Conservation (phyloP, 1,140 invertebrate genomes). For the Scaptomyza montana region DNA sequence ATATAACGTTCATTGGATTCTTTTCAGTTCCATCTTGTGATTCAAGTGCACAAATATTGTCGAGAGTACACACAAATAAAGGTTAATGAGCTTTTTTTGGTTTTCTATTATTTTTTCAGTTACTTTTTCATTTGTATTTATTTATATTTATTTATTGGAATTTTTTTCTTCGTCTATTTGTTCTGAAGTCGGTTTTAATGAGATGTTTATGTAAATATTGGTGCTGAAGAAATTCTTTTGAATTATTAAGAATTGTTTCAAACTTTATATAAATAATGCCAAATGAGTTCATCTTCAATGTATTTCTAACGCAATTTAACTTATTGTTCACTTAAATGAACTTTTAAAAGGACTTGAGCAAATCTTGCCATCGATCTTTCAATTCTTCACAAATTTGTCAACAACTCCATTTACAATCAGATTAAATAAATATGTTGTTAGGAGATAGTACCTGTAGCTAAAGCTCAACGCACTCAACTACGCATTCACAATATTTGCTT, state of each 20-base stretch:
- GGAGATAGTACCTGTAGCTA: not conserved
- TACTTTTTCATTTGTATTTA: slow-evolving; percentile 19
- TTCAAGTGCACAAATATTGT: slow-evolving; percentile 52
- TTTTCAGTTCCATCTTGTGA: slow-evolving; percentile 31
- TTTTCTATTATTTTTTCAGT: too few species aligned
- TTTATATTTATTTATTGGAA: slow-evolving; percentile 7
- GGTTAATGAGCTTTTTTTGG: slow-evolving; percentile 67
- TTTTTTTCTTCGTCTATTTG: not conserved
- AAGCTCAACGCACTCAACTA: slow-evolving; percentile 12
- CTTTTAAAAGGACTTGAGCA: not conserved
- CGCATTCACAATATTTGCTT: slow-evolving; percentile 25
- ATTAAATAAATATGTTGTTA: not conserved
- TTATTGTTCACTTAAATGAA: not conserved
- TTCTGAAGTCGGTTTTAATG: slow-evolving; percentile 34
- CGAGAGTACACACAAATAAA: slow-evolving; percentile 62
- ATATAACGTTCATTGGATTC: slow-evolving; percentile 30
- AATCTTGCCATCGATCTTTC: not conserved
- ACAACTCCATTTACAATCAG: slow-evolving; percentile 12
- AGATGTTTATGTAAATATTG: slow-evolving; percentile 11
- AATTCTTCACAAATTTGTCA: not conserved
- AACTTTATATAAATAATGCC: not conserved
- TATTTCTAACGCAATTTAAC: not conserved
- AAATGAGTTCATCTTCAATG: not conserved
- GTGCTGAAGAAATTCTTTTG: too few species aligned
- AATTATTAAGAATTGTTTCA: too few species aligned